Percentiles rank a stretch among this genome's conserved stretches.
These are phyloP conservation scores for Alosa sapidissima DNA, from an alignment of 2,797 vertebrate species.

Conservation along the genomic window DNA sequence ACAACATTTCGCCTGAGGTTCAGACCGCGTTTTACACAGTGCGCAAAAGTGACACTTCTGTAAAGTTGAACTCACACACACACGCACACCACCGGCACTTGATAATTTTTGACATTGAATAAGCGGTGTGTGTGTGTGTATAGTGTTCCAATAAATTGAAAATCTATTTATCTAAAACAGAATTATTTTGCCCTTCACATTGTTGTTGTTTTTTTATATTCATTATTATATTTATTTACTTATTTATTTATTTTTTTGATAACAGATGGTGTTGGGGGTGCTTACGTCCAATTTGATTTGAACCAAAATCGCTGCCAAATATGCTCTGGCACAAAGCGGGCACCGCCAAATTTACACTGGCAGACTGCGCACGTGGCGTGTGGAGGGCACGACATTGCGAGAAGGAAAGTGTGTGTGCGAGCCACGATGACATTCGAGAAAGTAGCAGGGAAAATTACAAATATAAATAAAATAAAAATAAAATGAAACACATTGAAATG, in stretches of 20 bases:
- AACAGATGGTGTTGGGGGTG: slow-evolving; percentile 87
- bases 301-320: slow-evolving; percentile 84
- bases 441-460: slow-evolving; percentile 58
- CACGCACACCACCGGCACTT: not conserved
- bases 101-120: not conserved
- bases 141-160: slow-evolving; percentile 71
- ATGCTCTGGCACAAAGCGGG: slow-evolving; percentile 80
- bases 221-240: slow-evolving; percentile 15
- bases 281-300: slow-evolving; percentile 88
- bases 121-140: not conserved
- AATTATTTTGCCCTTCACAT: slow-evolving; percentile 79
- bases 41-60: slow-evolving; percentile 3
- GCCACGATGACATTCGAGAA: slow-evolving; percentile 75
- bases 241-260: slow-evolving; percentile 66
- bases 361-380: slow-evolving; percentile 80
- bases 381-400: slow-evolving; percentile 81
- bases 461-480: slow-evolving; percentile 27
- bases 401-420: slow-evolving; percentile 78
- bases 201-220: slow-evolving; percentile 47
- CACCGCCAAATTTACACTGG: slow-evolving; percentile 79
- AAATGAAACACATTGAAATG: not conserved
- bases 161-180: slow-evolving; percentile 77
- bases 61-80: not conserved
- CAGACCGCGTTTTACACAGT: not conserved
- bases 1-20: not conserved